phyloP scores from a whole-genome alignment of 2,888 invertebrate species.

The Dryobotodes eremita region DNA sequence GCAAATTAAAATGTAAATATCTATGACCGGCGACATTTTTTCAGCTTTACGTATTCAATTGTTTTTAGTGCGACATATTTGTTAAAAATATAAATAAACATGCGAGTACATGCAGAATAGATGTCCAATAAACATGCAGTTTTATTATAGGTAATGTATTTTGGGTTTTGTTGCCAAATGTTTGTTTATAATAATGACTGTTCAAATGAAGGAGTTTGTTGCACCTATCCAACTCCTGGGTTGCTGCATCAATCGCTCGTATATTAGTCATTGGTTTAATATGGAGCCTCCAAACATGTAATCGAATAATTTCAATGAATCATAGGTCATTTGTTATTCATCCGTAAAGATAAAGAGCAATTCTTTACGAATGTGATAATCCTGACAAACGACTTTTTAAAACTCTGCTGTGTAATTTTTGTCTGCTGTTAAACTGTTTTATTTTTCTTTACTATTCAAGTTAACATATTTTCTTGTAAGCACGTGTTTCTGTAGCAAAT shows the following conservation, averaged over 20 bases:
- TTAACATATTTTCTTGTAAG: not conserved
- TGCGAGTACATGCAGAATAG: not conserved
- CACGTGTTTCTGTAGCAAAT: not conserved
- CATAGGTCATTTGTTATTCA: not conserved
- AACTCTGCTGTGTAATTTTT: not conserved
- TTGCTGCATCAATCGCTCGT: not conserved
- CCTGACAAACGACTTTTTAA: no score
- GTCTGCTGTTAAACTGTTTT: no score
- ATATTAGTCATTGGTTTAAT: not conserved
- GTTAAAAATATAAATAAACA: slow-evolving; percentile 31
- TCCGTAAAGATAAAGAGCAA: not conserved
- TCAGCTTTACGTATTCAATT: slow-evolving; percentile 18
- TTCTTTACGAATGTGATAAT: not conserved
- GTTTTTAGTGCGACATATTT: slow-evolving; percentile 25
- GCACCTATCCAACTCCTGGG: not conserved
- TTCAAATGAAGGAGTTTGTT: not conserved
- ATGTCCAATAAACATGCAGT: not conserved
- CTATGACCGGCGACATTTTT: slow-evolving; percentile 4
- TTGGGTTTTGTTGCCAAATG: slow-evolving; percentile 21
- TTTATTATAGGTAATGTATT: slow-evolving; percentile 4
- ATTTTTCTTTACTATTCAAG: not conserved
- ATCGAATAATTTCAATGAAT: slow-evolving; percentile 19
- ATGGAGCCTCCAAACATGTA: not conserved
- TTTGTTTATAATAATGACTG: not conserved
- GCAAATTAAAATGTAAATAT: slow-evolving; percentile 21